Base-by-base conservation (phyloP, 1,140 invertebrate species). In the Tetramorium simillimum region DNA sequence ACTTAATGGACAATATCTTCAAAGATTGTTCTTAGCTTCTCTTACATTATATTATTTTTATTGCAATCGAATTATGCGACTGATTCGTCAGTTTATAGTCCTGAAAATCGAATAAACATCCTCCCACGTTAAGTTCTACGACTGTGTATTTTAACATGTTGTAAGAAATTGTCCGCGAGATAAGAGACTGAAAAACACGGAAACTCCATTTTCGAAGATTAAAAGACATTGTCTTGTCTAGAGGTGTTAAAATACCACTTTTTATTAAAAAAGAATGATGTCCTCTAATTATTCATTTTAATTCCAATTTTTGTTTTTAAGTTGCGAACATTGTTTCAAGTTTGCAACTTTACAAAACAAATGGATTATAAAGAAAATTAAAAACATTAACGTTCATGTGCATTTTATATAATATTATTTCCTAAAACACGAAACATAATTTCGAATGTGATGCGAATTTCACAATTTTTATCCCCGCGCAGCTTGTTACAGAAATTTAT, bases 1-100 rank as follows among this genome's bases (percentile, higher is more conserved):
- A 92, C 75, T 87, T 87, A 89, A 92, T 84, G 75, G 67, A 91
- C 16, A 63, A 21, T 51, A 43, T 37, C 81, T 70, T 60, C 40
- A 75, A 28, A 16, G 28, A 85, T 60, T 62, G 37, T 77, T 75
- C 67, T 70, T 40, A 58, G 65, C 40, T 67, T 60, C n/a, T 62
- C 43, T 56, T 46, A n/a, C 9, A 40, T 65, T 21, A 40, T 67
- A 43, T 67, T 40, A 67, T 21, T 67, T 67, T 33, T 51, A 53
- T 43, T 60, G 24, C 63, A 73, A 40, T 81, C 40, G 24, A 28
- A 69, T 86, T 85, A 62, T 81, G 53, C 58, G 73, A 72, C 18
- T 62, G 33, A 60, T 72, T 58, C 56, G 53, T n/a, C 60, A 70
- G 24, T 85, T 90, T 72, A 75, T 85, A n/a, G 51, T 76, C 56